phyloP scores from a whole-genome alignment of 2,797 vertebrate genomes.

The Tauraco hartlaubi region DNA sequence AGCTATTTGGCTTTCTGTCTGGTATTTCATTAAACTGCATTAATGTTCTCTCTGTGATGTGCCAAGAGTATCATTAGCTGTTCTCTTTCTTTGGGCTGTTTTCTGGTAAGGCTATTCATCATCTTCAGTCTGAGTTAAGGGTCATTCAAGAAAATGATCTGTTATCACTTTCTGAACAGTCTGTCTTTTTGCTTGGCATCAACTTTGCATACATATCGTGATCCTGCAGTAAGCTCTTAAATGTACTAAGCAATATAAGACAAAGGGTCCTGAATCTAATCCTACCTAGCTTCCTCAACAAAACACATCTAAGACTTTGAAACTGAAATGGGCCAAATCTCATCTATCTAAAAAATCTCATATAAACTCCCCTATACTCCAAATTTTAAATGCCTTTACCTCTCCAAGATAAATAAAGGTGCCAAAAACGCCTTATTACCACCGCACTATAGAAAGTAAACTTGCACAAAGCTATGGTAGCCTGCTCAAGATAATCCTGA shows the following conservation, averaged over 20 bases:
- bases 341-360: not conserved
- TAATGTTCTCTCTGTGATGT: not conserved
- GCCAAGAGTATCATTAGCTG: slow-evolving; percentile 17
- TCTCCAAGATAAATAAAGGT: not conserved
- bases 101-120: not conserved
- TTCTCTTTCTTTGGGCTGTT: not conserved
- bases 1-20: slow-evolving; percentile 31
- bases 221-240: not conserved
- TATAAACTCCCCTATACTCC: not conserved
- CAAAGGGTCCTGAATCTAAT: not conserved
- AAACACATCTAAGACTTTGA: not conserved
- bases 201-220: not conserved
- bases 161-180: not conserved
- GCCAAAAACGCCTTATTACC: not conserved
- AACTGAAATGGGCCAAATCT: not conserved
- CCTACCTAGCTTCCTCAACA: not conserved
- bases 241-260: not conserved
- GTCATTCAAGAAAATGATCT: not conserved
- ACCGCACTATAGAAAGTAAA: not conserved
- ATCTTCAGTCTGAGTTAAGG: not conserved
- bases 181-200: not conserved
- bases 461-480: not conserved
- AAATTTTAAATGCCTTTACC: not conserved
- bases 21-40: slow-evolving; percentile 9
- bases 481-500: not conserved